Percentiles rank a stretch among this genome's conserved stretches.
Conservation (phyloP, 2,113 vertebrate species). For the Pungitius pungitius region DNA sequence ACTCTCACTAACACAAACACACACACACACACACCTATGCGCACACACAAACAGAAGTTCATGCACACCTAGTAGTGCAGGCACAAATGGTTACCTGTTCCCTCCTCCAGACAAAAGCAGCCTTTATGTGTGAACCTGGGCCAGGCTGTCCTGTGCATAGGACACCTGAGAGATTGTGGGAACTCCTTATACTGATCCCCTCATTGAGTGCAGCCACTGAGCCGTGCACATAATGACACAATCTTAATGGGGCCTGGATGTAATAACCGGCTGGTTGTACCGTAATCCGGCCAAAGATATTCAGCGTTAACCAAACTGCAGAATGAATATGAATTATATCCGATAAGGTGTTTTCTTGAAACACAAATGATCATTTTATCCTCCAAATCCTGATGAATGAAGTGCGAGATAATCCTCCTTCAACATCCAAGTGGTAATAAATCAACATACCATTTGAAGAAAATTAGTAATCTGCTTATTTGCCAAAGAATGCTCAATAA, state of each 20-base stretch:
- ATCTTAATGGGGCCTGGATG: slow-evolving; percentile 50
- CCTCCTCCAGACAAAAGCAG: slow-evolving; percentile 74
- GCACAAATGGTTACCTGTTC: slow-evolving; percentile 81
- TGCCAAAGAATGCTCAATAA: slow-evolving; percentile 41
- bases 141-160: slow-evolving; percentile 69
- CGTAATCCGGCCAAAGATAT: slow-evolving; percentile 49
- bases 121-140: slow-evolving; percentile 72
- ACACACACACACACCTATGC: slow-evolving; percentile 1
- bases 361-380: slow-evolving; percentile 9
- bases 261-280: slow-evolving; percentile 47
- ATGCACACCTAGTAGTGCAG: slow-evolving; percentile 27
- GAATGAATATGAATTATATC: slow-evolving; percentile 17
- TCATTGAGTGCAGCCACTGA: slow-evolving; percentile 66
- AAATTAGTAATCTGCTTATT: slow-evolving; percentile 42
- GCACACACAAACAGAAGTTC: slow-evolving; percentile 8
- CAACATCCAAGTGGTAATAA: slow-evolving; percentile 17
- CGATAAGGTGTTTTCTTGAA: neutral
- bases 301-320: slow-evolving; percentile 31
- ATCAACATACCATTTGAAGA: slow-evolving; percentile 21
- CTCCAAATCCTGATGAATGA: slow-evolving; percentile 29
- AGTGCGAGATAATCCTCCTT: slow-evolving; percentile 40
- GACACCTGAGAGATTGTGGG: slow-evolving; percentile 80
- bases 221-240: slow-evolving; percentile 57
- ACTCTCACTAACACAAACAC: slow-evolving; percentile 22
- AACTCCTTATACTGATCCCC: slow-evolving; percentile 69